phyloP scores from a whole-genome alignment of 2,888 invertebrate species.

The Polyommatus iphigenia region DNA sequence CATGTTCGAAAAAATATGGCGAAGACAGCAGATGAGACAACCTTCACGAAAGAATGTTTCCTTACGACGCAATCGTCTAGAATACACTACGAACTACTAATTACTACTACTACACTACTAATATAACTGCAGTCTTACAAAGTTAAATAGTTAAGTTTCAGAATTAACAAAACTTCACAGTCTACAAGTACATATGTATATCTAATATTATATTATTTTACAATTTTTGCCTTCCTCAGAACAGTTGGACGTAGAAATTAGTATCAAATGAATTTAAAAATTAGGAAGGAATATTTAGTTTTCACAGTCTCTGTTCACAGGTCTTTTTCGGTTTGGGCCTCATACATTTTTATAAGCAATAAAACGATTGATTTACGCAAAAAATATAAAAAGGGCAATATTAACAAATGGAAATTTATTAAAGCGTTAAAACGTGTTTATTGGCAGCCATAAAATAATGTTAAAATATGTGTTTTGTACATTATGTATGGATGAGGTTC shows the following conservation, averaged over 20 bases:
- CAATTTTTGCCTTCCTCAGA: too few relatives aligned
- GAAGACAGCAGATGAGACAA: slow-evolving; percentile 18
- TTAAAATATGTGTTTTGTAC: background rate
- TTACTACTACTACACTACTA: too few relatives aligned
- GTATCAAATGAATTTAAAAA: too few relatives aligned
- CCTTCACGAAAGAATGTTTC: slow-evolving; percentile 2
- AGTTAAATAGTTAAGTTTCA: too few relatives aligned
- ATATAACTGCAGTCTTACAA: background rate
- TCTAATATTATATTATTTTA: too few relatives aligned
- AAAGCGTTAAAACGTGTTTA: background rate
- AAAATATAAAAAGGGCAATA: background rate
- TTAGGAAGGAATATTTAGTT: too few relatives aligned
- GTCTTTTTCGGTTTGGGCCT: background rate
- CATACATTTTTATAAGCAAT: slow-evolving; percentile 2
- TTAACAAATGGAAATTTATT: background rate
- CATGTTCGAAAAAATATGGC: slow-evolving; percentile 14
- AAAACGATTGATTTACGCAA: background rate
- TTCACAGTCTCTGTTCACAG: too few relatives aligned
- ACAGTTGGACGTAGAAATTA: too few relatives aligned
- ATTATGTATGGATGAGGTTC: background rate
- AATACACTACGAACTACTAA: background rate
- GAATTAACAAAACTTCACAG: too few relatives aligned
- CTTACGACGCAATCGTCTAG: background rate
- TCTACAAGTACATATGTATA: too few relatives aligned
- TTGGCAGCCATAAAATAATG: background rate